Evolutionary conservation across 1,140 invertebrate species (phyloP), one percentile per base, ranked within the genome.

Genomic region (Daktulosphaira vitifoliae): DNA sequence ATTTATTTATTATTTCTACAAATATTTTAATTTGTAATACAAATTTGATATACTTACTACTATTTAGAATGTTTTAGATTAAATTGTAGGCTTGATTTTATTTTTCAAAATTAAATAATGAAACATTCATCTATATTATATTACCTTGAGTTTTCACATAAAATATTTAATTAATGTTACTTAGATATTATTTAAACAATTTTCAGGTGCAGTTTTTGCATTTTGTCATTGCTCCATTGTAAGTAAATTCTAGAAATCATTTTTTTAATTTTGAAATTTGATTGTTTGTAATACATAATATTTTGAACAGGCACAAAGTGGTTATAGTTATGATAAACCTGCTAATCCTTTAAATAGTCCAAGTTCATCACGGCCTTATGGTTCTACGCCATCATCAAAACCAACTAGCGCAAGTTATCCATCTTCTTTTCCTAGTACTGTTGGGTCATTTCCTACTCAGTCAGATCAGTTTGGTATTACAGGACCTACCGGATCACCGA

Each of bases 241-340:
- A 22, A 48, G 56, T 48, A 4, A 20, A 33, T 5, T 11, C 11
- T 33, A 11, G 29, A 33, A 33, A 33, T 33, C 5, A 33, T 33
- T 6, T 33, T 33, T 33, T 5, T 33, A 33, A 11, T n/a, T n/a
- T n/a, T n/a, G n/a, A n/a, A n/a, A n/a, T n/a, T n/a, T n/a, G n/a
- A n/a, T 33, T 5, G 29, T 33, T 33, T 33, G 5, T 11, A 11
- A 6, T 33, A 6, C 5, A 11, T 22, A 0, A 20, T 22, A 15
- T 39, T 49, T 46, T 66, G 18, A 26, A 66, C 39, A 77, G 76
- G 78, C 75, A 13, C 77, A 80, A 73, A 76, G 69, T 68, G 80
- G 80, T 7, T 81, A 81, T 67, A 78, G 77, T 51, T 81, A 81
- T 70, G 77, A 79, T 65, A 74, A 75, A 69, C 80, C 80, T 4